Base-by-base conservation (phyloP, 2,888 invertebrate genomes). In the Pachycephus smyrnensis region DNA sequence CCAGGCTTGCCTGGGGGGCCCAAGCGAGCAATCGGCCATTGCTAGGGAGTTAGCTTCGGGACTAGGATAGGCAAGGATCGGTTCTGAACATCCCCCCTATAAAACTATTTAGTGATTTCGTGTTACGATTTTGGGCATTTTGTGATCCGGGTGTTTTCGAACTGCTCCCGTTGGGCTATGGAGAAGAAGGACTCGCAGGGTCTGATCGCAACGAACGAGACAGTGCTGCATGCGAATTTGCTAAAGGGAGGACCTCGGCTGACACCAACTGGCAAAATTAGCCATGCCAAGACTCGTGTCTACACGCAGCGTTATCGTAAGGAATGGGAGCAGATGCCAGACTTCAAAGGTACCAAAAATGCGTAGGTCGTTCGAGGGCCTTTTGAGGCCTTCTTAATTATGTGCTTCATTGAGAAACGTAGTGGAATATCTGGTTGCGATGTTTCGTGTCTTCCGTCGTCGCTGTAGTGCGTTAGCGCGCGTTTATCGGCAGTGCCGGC, bases 311-410 rank as follows among this genome's bases (percentile, higher is more conserved):
- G 93, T 1, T 94, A 94, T 85, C 91, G 94, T 31, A 92, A 92
- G 83, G 94, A 94, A 82, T 94, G 94, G 94, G 94, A 94, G 87
- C 91, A 91, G 82, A 93, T 93, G 92, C 92, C 93, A 0, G 94
- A 94, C 90, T 94, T 94, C 87, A 92, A 93, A 92, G 94, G 94
- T 94, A 91, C 23, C 23, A 6, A 55, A 55, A 55, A 55, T 55
- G 15, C 55, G 55, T 23, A 23, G 23, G 23, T 55, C 9, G 6
- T 23, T 23, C 23, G 23, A 55, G 55, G 9, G 23, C 23, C 2
- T 55, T 55, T 6, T 23, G 6, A 23, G 55, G 15, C 23, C 55
- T 23, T 6, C 9, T 23, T 23, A 23, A 55, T 23, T 55, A 40
- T 23, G 9, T 23, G 55, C 23, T 55, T 55, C 23, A 23, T 2